Base-by-base conservation (phyloP, 2,113 vertebrate genomes). In the Lichenostomus cassidix region DNA sequence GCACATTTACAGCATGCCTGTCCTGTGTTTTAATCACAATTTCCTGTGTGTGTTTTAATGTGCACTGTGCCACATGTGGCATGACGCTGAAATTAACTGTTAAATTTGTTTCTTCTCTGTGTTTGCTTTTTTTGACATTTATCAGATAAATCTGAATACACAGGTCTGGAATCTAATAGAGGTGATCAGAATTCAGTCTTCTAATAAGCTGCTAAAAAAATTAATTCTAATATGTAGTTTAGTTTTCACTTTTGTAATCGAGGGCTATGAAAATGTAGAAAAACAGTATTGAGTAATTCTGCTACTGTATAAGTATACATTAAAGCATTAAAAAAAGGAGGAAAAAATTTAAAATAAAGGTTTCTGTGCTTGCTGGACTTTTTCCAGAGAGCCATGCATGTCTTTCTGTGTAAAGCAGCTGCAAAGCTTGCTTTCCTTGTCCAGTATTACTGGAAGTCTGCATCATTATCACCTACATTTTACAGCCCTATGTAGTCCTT, bases 1-100 rank as follows among this genome's bases (percentile, higher is more conserved):
- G 99, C 99, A 99, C 98, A 97, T 98, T 95, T 94, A 77, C 81
- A 92, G 98, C 98, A 97, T 98, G 99, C 98, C 97, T 98, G 96
- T 96, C 98, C 93, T 95, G 92, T 93, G 56, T 94, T 92, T 79
- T 94, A 87, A 95, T 88, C 87, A 64, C 97, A 70, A 68, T 77
- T 96, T 81, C 67, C 49, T 68, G 14, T 91, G 74, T 80, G 82
- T 92, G 79, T 95, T 95, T 82, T 70, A 85, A 87, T 94, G 87
- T 95, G 91, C 91, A 96, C 95, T 83, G 15, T 85, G 93, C 95
- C 84, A 15, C 60, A 31, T 31, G 13, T 83, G 62, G 20, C 60
- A 33, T 76, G 46, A 55, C 94, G 75, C 87, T 92, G 55, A 76
- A 88, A 96, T 97, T 96, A 94, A 98, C 97, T 94, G 88, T 95